Evolutionary conservation across 2,797 vertebrate species (phyloP), one percentile per base, ranked within the genome.

Genomic region (Ciconia nigra): DNA sequence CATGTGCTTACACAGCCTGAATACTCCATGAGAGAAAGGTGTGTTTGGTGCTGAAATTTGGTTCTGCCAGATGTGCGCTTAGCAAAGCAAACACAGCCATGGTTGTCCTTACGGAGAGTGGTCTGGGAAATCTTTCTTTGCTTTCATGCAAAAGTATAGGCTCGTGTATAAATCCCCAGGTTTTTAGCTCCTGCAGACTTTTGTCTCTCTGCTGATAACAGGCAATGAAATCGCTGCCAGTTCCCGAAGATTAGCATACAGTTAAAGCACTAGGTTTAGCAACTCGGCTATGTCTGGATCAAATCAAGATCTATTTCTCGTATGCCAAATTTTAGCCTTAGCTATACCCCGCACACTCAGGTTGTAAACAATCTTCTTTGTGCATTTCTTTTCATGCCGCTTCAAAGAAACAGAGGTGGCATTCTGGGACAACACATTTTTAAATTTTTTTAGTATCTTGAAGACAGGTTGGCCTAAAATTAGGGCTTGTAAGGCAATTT

Each of bases 141-240:
- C 26, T 47, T 70, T 61, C 16, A 11, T 31, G 39, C 22, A 46
- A 14, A 83, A 72, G 16, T 28, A 29, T 3, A 35, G n/a, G 37
- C 69, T 51, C 0, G 0, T 29, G 14, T 65, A 52, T 29, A 61
- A 63, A 31, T 10, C 19, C 49, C 10, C 16, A 66, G 69, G 29
- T 22, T 28, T 77, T 59, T 35, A 42, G 55, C 33, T 82, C 31
- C 44, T 74, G 62, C 26, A 76, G 57, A 35, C 4, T 70, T 83
- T 9, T 58, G 39, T 31, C 11, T 46, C 42, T 73, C 47, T 63
- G 83, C 44, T 51, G 67, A 46, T 35, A 87, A 46, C 0, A 44
- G 65, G 51, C 55, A 49, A 49, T 37, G 35, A 63, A 84, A 71
- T 54, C 4, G 3, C 52, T 37, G 55, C 46, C 39, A 26, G 11